Evolutionary conservation across 2,888 invertebrate species (phyloP).

Genomic region (Brachypalpus laphriformis): DNA sequence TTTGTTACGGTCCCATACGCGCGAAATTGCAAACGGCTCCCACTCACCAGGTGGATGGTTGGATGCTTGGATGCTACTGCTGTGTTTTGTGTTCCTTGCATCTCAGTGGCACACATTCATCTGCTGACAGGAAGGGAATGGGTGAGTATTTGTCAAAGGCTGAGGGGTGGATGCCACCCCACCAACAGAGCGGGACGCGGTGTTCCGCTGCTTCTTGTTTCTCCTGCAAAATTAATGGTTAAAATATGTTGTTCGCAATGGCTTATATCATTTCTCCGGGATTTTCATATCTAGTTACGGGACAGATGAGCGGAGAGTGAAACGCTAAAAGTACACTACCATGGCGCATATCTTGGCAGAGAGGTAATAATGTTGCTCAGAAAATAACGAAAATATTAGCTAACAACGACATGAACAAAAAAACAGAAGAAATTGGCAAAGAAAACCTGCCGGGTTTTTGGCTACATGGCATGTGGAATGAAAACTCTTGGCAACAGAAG

Average conservation of each 20-base stretch:
- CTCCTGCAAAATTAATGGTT: slow-evolving; percentile 69
- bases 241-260: slow-evolving; percentile 71
- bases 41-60: slow-evolving; percentile 31
- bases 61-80: slow-evolving; percentile 24
- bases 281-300: slow-evolving; percentile 34
- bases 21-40: slow-evolving; percentile 22
- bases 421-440: slow-evolving; percentile 57
- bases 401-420: slow-evolving; percentile 27
- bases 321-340: slow-evolving; percentile 38
- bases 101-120: slow-evolving; percentile 48
- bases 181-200: background rate
- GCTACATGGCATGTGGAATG: slow-evolving; percentile 27
- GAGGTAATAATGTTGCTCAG: slow-evolving; percentile 49
- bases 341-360: slow-evolving; percentile 59
- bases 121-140: slow-evolving; percentile 53
- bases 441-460: slow-evolving; percentile 52
- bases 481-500: slow-evolving; percentile 56
- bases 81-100: slow-evolving; percentile 36
- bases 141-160: slow-evolving; percentile 37
- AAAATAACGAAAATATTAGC: slow-evolving; percentile 67
- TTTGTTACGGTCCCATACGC: slow-evolving; percentile 46
- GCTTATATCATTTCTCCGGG: slow-evolving; percentile 58
- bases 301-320: background rate
- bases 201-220: slow-evolving; percentile 52
- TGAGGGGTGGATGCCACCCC: background rate